Conservation (phyloP, 1,140 invertebrate species). For the Dinothrombium tinctorium region DNA sequence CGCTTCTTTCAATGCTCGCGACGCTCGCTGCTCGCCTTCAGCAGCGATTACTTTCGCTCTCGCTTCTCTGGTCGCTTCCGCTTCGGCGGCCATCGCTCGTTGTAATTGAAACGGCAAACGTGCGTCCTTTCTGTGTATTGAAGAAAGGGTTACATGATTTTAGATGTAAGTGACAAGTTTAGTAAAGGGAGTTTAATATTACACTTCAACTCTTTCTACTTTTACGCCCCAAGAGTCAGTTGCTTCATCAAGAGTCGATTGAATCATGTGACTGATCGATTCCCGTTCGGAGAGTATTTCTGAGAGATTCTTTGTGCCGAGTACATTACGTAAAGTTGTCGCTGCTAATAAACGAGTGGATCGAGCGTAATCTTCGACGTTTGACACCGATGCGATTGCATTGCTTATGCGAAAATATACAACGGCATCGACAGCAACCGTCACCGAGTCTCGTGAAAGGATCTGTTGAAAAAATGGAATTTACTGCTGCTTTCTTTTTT, state of each 20-base stretch:
- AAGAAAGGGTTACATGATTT: constrained; percentile 11
- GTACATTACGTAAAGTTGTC: constrained; percentile 27
- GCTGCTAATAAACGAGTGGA: constrained; percentile 22
- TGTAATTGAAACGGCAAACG: constrained; percentile 55
- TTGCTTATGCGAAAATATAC: constrained; percentile 37
- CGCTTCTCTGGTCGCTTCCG: constrained; percentile 56
- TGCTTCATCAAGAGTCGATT: constrained; percentile 27
- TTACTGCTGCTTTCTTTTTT: too few species aligned
- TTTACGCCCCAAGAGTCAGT: constrained; percentile 38
- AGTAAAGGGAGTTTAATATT: constrained; percentile 16
- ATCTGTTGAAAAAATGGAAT: too few species aligned
- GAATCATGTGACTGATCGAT: constrained; percentile 27
- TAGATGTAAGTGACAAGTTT: too few species aligned
- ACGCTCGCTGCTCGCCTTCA: constrained; percentile 30
- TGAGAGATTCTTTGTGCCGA: constrained; percentile 29
- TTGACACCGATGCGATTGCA: constrained; percentile 33
- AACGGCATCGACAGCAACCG: constrained; percentile 50
- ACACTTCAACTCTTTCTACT: constrained; percentile 35
- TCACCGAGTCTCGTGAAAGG: constrained; percentile 73
- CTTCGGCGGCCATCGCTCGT: constrained; percentile 63
- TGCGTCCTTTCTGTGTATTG: constrained; percentile 71
- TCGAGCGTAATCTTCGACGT: constrained; percentile 29
- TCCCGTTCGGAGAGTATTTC: constrained; percentile 31
- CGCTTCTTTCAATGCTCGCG: constrained; percentile 60
- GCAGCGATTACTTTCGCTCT: constrained; percentile 53